A percentile compares a stretch with the other conserved stretches of the same genome.
Conservation (phyloP, 2,113 vertebrate genomes). For the Manacus vitellinus region DNA sequence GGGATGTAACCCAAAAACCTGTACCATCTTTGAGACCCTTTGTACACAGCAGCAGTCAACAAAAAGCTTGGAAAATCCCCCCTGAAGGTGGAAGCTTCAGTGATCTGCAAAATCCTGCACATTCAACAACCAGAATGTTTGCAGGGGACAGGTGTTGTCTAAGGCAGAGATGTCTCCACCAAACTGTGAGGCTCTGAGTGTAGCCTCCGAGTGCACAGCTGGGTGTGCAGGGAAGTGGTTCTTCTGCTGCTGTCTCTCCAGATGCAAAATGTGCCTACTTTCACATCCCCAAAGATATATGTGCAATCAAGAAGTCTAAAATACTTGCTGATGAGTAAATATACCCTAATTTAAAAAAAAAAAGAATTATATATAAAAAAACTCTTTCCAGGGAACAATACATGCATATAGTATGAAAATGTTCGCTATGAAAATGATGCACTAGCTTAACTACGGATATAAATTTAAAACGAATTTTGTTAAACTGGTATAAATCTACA, state of each 20-base stretch:
- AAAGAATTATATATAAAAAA: background rate
- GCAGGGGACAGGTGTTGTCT: accelerated
- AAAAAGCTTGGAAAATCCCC: background rate
- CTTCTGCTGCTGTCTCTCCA: background rate
- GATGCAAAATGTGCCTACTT: background rate
- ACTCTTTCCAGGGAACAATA: background rate
- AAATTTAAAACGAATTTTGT: background rate
- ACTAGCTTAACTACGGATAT: background rate
- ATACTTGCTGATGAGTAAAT: background rate
- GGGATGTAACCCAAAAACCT: background rate
- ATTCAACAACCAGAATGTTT: no score
- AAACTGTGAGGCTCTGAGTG: accelerated
- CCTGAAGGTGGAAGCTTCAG: background rate
- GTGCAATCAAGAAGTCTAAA: background rate
- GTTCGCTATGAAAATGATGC: background rate
- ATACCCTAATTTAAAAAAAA: background rate
- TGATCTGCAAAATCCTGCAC: accelerated
- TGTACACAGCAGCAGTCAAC: no score
- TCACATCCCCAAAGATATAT: background rate
- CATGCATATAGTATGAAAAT: background rate
- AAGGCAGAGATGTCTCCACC: background rate
- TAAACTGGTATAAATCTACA: background rate
- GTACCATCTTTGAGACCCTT: accelerated
- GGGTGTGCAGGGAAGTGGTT: background rate
- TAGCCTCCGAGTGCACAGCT: no score